These are phyloP conservation scores for Pluvianellus socialis DNA, from an alignment of 2,113 vertebrate genomes.

Conservation along the genomic window DNA sequence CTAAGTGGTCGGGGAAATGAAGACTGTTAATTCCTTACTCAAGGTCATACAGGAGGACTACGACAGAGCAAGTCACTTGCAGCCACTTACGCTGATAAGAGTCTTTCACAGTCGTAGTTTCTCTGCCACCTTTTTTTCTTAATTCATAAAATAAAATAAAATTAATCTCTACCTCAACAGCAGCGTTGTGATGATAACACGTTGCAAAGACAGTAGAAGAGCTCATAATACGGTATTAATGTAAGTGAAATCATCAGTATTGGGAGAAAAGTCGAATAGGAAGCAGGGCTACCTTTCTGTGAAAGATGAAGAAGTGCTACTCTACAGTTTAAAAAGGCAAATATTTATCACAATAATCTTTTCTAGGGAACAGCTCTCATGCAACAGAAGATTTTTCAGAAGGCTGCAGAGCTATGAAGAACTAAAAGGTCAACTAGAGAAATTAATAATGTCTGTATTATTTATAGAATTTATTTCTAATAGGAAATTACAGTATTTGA, in stretches of 20 bases:
- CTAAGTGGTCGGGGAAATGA: not conserved
- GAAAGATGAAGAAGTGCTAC: not conserved
- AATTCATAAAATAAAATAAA: not conserved
- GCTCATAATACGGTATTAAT: not conserved
- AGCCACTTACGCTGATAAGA: not conserved
- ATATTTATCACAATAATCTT: not conserved
- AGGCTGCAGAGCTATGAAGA: not conserved
- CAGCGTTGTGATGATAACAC: not conserved
- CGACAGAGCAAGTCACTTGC: not conserved
- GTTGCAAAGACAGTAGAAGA: not conserved
- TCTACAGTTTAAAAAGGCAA: not conserved
- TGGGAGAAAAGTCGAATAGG: not conserved
- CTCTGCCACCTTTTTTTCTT: not conserved
- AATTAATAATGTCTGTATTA: not conserved
- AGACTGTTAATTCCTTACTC: not conserved
- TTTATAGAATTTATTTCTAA: not conserved
- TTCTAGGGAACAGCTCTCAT: not conserved
- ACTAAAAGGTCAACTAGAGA: not conserved
- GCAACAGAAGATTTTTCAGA: not conserved
- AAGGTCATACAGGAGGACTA: not conserved
- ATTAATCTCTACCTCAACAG: not conserved
- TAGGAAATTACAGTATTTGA: not conserved
- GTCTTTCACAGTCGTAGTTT: not conserved
- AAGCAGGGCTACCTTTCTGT: not conserved
- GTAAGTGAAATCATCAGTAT: not conserved